Conservation (phyloP, 2,113 vertebrate species). For the Stegostoma tigrinum region DNA sequence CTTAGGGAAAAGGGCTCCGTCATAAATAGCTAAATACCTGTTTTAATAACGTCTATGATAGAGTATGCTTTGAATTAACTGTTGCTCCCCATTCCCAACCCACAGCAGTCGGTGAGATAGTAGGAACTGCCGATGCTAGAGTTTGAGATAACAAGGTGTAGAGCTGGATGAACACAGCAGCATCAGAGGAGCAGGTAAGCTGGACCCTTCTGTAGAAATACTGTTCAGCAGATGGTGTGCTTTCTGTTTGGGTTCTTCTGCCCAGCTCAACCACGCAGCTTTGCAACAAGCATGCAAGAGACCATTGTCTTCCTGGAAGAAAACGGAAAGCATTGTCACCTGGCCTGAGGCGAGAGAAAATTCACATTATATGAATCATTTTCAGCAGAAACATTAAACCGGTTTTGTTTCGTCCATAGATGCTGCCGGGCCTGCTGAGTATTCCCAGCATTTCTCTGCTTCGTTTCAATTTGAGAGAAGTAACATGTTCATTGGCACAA, state of each 20-base stretch:
- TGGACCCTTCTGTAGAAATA: no score
- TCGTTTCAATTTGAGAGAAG: no score
- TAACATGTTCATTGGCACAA: background rate
- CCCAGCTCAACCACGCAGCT: background rate
- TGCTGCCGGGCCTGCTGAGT: no score
- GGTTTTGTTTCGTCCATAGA: no score
- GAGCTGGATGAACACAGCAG: no score
- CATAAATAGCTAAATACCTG: constrained; percentile 44
- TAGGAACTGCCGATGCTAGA: no score
- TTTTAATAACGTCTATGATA: constrained; percentile 44
- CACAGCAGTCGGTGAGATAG: background rate
- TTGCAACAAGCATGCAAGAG: background rate
- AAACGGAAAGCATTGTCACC: background rate
- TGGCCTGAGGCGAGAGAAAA: background rate
- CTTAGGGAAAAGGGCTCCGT: constrained; percentile 47
- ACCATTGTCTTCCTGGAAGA: background rate
- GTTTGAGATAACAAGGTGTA: no score
- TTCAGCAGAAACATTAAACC: no score
- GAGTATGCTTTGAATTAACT: background rate
- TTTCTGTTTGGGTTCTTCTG: background rate
- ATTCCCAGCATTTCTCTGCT: no score
- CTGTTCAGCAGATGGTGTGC: background rate
- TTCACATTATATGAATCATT: no score
- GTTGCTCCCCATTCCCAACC: background rate
- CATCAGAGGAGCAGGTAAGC: no score